Evolutionary conservation across 2,113 vertebrate genomes (phyloP).

Genomic region (Phalacrocorax pelagicus): DNA sequence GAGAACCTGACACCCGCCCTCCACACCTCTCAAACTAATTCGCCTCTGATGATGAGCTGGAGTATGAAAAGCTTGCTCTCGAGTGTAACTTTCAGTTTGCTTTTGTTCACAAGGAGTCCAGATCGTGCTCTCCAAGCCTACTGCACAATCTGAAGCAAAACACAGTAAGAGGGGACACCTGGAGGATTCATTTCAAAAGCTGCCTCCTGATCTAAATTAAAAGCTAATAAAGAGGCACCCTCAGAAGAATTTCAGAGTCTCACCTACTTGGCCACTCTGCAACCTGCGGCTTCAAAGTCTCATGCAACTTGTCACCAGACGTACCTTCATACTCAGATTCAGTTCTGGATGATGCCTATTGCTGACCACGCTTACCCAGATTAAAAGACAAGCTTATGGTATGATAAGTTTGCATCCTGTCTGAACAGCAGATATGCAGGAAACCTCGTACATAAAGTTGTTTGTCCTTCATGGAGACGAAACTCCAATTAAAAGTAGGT

Average conservation of each 20-base stretch:
- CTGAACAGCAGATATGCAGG: background rate
- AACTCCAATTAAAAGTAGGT: background rate
- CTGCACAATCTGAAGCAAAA: background rate
- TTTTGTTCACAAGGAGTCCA: background rate
- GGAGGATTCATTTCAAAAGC: background rate
- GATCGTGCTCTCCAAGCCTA: background rate
- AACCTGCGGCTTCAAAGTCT: background rate
- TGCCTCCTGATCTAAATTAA: background rate
- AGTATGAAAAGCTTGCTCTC: background rate
- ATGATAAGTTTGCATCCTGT: background rate
- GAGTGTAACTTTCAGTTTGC: background rate
- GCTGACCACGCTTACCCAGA: background rate
- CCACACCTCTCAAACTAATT: background rate
- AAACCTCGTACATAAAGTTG: background rate
- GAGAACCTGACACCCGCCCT: background rate
- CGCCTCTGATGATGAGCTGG: accelerated
- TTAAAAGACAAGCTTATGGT: background rate
- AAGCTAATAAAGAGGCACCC: background rate
- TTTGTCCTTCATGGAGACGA: background rate
- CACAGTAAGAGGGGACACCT: background rate
- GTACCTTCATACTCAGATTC: background rate
- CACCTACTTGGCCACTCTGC: background rate
- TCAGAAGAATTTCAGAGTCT: background rate
- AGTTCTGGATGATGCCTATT: background rate
- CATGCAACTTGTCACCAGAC: background rate